Conservation (phyloP, 2,888 invertebrate species). For the Caenorhabditis imperialis region DNA sequence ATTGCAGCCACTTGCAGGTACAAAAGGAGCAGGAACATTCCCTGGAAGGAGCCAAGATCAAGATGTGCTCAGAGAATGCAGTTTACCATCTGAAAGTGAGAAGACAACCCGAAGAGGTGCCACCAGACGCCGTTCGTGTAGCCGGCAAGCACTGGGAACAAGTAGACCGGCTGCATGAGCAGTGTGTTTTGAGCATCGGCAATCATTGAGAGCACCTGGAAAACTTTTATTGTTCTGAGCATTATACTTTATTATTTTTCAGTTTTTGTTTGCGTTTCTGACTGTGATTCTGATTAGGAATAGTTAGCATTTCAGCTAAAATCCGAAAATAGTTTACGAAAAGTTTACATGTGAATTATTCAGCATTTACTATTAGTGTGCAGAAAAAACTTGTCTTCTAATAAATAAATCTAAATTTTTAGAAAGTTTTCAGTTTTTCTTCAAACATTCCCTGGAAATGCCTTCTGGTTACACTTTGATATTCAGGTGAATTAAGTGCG, state of each 20-base stretch:
- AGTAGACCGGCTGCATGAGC: slow-evolving; percentile 41
- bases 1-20: slow-evolving; percentile 43
- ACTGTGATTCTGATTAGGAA: background rate
- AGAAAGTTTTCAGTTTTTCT: no score
- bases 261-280: no score
- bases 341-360: no score
- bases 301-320: slow-evolving; percentile 43
- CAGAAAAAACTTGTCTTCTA: no score
- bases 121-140: slow-evolving; percentile 42
- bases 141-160: slow-evolving; percentile 39
- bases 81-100: slow-evolving; percentile 31
- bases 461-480: no score
- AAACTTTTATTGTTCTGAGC: background rate
- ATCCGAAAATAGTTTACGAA: no score
- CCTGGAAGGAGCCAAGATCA: background rate
- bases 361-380: no score
- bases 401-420: no score
- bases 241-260: background rate
- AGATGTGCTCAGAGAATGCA: no score
- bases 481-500: no score
- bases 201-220: slow-evolving; percentile 38
- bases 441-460: no score
- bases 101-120: slow-evolving; percentile 21
- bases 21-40: slow-evolving; percentile 20
- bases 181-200: slow-evolving; percentile 41